Conservation (phyloP, 2,888 invertebrate genomes). For the Blastobasis lacticolella region DNA sequence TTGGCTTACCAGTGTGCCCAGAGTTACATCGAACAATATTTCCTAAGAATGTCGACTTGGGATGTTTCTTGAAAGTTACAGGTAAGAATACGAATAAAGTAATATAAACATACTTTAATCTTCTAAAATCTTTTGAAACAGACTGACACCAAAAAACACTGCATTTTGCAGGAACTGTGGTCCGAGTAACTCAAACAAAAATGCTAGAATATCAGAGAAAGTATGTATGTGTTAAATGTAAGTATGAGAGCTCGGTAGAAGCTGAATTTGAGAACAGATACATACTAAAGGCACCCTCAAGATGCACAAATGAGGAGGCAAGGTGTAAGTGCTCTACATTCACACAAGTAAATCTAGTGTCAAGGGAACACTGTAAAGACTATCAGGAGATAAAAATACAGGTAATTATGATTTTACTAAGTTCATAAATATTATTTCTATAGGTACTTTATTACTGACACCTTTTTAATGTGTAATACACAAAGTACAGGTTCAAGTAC, state of each 20-base stretch:
- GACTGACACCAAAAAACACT: background rate
- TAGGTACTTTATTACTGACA: background rate
- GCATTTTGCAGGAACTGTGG: constrained; percentile 78
- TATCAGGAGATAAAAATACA: constrained; percentile 91
- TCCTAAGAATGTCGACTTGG: constrained; percentile 81
- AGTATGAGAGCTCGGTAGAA: constrained; percentile 76
- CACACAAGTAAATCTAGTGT: constrained; percentile 65
- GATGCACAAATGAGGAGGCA: constrained; percentile 69
- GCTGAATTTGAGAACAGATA: constrained; percentile 81
- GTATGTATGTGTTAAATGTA: constrained; percentile 86
- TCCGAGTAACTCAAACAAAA: constrained; percentile 82
- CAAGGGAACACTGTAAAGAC: constrained; percentile 81
- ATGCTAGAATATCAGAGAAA: constrained; percentile 84
- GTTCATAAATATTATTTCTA: background rate
- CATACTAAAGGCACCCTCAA: constrained; percentile 69
- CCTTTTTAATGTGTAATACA: background rate
- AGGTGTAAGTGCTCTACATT: constrained; percentile 74
- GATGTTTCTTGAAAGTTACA: constrained; percentile 82
- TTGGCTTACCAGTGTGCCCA: constrained; percentile 79
- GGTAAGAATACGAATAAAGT: constrained; percentile 47
- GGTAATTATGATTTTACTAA: constrained; percentile 39
- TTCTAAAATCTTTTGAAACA: background rate
- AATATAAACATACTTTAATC: background rate
- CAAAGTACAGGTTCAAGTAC: background rate
- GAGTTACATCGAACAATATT: constrained; percentile 78